Base-by-base conservation (phyloP, 2,797 vertebrate genomes). In the Psittacula derbiana region DNA sequence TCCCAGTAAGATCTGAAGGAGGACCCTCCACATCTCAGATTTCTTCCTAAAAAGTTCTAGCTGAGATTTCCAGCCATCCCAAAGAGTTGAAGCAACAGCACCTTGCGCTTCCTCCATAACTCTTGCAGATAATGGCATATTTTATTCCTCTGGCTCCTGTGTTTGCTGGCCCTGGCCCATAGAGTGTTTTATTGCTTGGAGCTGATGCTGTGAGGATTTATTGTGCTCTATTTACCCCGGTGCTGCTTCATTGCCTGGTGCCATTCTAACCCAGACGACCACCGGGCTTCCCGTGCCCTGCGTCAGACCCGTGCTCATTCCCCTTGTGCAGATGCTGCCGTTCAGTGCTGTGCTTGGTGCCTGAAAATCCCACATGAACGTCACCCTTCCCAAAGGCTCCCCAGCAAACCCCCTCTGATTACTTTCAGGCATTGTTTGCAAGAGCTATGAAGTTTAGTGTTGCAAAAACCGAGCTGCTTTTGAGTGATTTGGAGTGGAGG, bases 401-500 rank as follows among this genome's bases (percentile, higher is more conserved):
- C 64, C 6, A 0, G n/a, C n/a, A 25, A 60, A 73, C 43, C 71
- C 24, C 5, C 50, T 43, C 75, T 10, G 25, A 15, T 55, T 50
- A 9, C 78, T 89, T 40, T 31, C 61, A 50, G 66, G 80, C 38
- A 0, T 13, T 81, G 75, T 70, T 93, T 30, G 50, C 57, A 40
- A 38, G 85, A 82, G 72, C 81, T 21, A 11, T 82, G 88, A 81
- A 92, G 88, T 88, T 86, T 25, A 88, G 80, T 46, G 47, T 66
- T 78, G 84, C 81, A 88, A 60, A 41, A 93, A 81, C 61, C 1
- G 25, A 88, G 76, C 91, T 88, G 85, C 71, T 78, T 82, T 31
- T 44, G 80, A 55, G 44, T 69, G 84, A 72, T 88, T 91, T 55
- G 80, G 88, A 89, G 88, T 30, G n/a, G 91, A 86, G 81, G 78